Conservation (phyloP, 2,113 vertebrate genomes). For the Leucoraja erinaceus region DNA sequence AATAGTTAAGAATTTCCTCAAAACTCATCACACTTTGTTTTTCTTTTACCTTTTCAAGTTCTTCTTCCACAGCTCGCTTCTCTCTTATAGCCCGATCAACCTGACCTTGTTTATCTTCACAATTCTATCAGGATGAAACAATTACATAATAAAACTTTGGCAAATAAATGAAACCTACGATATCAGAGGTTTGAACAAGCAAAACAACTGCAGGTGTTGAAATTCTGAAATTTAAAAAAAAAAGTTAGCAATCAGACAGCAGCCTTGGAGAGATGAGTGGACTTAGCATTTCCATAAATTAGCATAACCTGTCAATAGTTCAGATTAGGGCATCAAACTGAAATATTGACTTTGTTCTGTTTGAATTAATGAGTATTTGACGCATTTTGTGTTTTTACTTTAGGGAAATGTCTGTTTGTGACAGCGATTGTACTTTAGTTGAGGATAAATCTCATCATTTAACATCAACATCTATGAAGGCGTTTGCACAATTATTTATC, state of each 20-base stretch:
- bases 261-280: too few relatives aligned
- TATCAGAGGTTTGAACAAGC: not conserved
- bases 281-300: too few relatives aligned
- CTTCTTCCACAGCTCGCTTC: slow-evolving; percentile 80
- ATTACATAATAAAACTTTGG: not conserved
- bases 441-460: not conserved
- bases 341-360: too few relatives aligned
- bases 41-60: slow-evolving; percentile 77
- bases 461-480: not conserved
- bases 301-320: too few relatives aligned
- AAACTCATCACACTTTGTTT: not conserved
- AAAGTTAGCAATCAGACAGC: too few relatives aligned
- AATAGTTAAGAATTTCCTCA: not conserved
- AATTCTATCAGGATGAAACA: slow-evolving; percentile 62
- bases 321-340: too few relatives aligned
- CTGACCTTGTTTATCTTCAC: slow-evolving; percentile 76
- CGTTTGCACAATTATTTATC: not conserved
- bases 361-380: too few relatives aligned
- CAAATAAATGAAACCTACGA: not conserved
- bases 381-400: not conserved
- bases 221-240: too few relatives aligned
- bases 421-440: not conserved
- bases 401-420: not conserved
- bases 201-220: too few relatives aligned
- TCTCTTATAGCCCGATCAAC: slow-evolving; percentile 74